Percentiles rank a stretch among this genome's conserved stretches.
These are phyloP conservation scores for Amphilophus citrinellus DNA, from an alignment of 2,113 vertebrate species.

Conservation along the genomic window DNA sequence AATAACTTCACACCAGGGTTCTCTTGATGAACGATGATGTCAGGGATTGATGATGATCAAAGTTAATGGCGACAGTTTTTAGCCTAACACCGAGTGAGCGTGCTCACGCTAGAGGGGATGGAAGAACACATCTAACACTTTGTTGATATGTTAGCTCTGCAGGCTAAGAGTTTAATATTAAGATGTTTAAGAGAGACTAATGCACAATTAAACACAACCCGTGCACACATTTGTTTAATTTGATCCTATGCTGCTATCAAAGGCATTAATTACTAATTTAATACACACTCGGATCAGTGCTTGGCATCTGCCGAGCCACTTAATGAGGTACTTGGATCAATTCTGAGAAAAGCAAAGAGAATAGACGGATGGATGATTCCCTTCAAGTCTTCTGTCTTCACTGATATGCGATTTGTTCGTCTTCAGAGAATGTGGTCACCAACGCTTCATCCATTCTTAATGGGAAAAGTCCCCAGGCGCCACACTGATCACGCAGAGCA, in stretches of 20 bases:
- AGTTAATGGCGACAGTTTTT: no score
- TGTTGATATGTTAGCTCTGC: neutral
- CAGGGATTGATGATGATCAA: neutral
- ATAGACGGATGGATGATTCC: neutral
- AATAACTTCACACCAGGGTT: neutral
- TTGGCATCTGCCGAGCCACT: constrained; percentile 20
- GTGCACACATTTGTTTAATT: constrained; percentile 5
- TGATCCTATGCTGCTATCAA: constrained; percentile 6
- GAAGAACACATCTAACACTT: neutral
- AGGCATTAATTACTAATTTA: constrained; percentile 32
- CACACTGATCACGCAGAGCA: neutral
- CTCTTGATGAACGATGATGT: neutral
- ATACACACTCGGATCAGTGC: constrained; percentile 11
- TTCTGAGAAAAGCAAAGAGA: neutral
- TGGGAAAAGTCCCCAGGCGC: neutral
- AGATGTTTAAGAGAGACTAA: neutral
- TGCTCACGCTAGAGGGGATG: no score
- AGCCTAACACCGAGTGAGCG: no score
- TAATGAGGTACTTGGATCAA: constrained; percentile 9
- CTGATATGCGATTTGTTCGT: neutral
- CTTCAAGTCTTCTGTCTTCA: neutral
- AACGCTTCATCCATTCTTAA: constrained; percentile 32
- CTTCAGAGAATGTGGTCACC: neutral
- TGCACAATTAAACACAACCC: constrained; percentile 4
- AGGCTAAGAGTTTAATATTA: neutral